Conservation (phyloP, 2,113 vertebrate species). For the Xiphophorus couchianus region DNA sequence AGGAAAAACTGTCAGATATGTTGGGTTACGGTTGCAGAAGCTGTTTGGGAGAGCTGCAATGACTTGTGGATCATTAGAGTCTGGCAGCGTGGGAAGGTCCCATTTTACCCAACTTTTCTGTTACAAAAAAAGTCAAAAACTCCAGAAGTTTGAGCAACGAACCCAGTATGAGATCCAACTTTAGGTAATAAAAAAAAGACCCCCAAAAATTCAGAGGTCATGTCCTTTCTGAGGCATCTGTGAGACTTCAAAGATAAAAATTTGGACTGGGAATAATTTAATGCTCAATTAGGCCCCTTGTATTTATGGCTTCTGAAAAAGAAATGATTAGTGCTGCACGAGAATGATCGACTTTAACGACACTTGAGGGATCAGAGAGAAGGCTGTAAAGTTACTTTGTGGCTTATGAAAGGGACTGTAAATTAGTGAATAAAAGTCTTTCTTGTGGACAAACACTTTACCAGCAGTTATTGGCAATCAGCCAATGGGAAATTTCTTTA, state of each 20-base stretch:
- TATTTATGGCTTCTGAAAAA: conserved; percentile 66
- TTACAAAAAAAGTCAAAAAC: conserved; percentile 46
- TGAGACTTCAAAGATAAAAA: conserved; percentile 61
- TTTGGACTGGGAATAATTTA: conserved; percentile 67
- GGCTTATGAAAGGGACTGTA: conserved; percentile 58
- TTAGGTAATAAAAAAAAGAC: conserved; percentile 26
- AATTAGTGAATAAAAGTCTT: conserved; percentile 55
- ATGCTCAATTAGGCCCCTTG: conserved; percentile 67
- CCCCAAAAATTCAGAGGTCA: conserved; percentile 33
- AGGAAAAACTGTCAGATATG: conserved; percentile 29
- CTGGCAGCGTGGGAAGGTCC: conserved; percentile 28
- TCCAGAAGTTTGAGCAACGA: conserved; percentile 38
- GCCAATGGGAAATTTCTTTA: conserved; percentile 31
- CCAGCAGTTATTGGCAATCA: conserved; percentile 35
- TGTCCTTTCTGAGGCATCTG: conserved; percentile 31
- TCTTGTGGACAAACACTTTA: conserved; percentile 46
- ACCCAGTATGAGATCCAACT: neutral
- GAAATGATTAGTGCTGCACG: conserved; percentile 51
- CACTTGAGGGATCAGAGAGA: conserved; percentile 51
- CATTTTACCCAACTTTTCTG: conserved; percentile 14
- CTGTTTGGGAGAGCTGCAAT: conserved; percentile 33
- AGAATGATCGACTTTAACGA: conserved; percentile 55
- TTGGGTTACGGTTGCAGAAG: conserved; percentile 49
- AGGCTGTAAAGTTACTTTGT: conserved; percentile 56
- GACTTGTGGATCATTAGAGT: conserved; percentile 33